phyloP scores from a whole-genome alignment of 2,797 vertebrate genomes.

The Myotis findleyi region DNA sequence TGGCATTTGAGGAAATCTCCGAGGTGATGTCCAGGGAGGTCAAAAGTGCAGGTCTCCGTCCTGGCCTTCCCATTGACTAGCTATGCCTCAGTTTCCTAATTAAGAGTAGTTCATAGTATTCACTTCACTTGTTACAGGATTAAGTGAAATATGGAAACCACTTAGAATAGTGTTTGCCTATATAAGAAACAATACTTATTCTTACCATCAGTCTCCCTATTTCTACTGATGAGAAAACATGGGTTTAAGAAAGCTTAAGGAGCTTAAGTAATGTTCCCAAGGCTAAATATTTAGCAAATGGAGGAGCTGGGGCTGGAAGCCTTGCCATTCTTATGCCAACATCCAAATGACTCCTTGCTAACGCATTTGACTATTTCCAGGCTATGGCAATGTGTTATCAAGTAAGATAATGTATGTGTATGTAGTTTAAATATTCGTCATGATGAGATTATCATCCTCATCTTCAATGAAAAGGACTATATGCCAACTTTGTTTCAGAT shows the following conservation, averaged over 20 bases:
- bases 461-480: neutral
- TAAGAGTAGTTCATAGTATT: neutral
- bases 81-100: neutral
- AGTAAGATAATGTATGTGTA: neutral
- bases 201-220: neutral
- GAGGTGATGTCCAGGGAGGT: neutral
- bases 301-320: neutral
- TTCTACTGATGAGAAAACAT: neutral
- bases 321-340: neutral
- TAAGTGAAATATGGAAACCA: neutral
- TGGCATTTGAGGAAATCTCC: neutral
- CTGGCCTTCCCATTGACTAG: neutral
- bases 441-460: neutral
- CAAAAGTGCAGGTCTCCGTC: neutral
- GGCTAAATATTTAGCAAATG: neutral
- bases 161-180: neutral
- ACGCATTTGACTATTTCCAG: neutral
- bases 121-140: neutral
- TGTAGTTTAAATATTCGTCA: neutral
- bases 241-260: neutral
- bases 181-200: neutral
- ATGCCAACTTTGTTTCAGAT: conserved; percentile 10
- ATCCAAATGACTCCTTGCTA: neutral
- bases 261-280: neutral
- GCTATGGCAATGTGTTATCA: neutral